Conservation (phyloP, 2,113 vertebrate species). For the Lophius piscatorius region DNA sequence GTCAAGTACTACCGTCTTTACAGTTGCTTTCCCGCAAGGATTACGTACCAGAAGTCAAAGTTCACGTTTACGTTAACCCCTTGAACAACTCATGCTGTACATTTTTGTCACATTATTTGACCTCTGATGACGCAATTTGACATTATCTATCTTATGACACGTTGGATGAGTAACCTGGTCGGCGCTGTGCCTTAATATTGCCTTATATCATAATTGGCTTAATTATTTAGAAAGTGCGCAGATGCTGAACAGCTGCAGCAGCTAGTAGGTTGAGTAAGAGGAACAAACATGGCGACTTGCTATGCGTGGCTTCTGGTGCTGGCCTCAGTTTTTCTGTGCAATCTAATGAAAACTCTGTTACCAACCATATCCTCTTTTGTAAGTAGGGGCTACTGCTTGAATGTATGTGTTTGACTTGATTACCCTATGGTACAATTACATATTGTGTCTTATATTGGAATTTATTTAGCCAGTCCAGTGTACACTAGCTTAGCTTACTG, state of each 20-base stretch:
- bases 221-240: neutral
- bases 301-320: constrained; percentile 78
- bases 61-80: no score
- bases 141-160: no score
- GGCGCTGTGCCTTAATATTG: no score
- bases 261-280: constrained; percentile 8
- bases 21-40: neutral
- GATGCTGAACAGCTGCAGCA: constrained; percentile 14
- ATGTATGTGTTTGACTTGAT: neutral
- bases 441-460: neutral
- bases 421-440: no score
- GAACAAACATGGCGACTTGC: constrained; percentile 76
- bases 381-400: constrained; percentile 50
- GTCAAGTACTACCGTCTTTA: neutral
- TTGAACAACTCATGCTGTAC: no score
- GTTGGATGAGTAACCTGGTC: no score
- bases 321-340: constrained; percentile 78
- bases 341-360: constrained; percentile 76
- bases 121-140: no score
- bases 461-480: neutral
- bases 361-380: constrained; percentile 78
- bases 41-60: no score
- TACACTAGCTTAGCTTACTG: constrained; percentile 18
- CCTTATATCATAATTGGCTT: neutral
- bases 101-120: no score